Conservation (phyloP, 2,797 vertebrate genomes). For the Parotocinclus haroldoi region DNA sequence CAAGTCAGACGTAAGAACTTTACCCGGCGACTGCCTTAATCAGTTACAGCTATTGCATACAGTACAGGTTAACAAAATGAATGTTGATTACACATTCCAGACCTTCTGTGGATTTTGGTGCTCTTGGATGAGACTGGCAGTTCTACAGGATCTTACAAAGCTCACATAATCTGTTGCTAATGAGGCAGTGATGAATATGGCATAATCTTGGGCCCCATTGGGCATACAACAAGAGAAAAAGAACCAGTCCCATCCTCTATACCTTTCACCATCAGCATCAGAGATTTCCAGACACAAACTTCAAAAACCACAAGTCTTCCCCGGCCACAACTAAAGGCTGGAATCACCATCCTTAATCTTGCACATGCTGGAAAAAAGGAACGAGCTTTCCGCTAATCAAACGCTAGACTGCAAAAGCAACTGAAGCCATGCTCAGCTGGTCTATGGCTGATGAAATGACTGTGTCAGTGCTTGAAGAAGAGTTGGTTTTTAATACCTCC, state of each 20-base stretch:
- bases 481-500: conserved; percentile 26
- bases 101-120: neutral
- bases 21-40: conserved; percentile 7
- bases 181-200: conserved; percentile 28
- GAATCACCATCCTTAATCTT: conserved; percentile 17
- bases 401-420: conserved; percentile 53
- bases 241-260: neutral
- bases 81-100: conserved; percentile 2
- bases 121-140: conserved; percentile 5
- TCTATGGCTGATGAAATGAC: conserved; percentile 43
- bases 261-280: conserved; percentile 26
- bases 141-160: conserved; percentile 1
- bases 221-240: neutral
- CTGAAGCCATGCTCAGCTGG: conserved; percentile 16
- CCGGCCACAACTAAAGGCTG: conserved; percentile 24
- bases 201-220: conserved; percentile 11
- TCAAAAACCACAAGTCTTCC: conserved; percentile 33
- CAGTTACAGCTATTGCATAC: conserved; percentile 10
- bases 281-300: conserved; percentile 19
- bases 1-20: neutral
- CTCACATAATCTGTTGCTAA: conserved; percentile 22
- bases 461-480: conserved; percentile 7
- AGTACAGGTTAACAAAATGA: neutral
- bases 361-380: conserved; percentile 5
- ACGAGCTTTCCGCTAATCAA: conserved; percentile 52